These are phyloP conservation scores for Rousettus leschenaultii DNA, from an alignment of 2,113 vertebrate species.

Conservation along the genomic window DNA sequence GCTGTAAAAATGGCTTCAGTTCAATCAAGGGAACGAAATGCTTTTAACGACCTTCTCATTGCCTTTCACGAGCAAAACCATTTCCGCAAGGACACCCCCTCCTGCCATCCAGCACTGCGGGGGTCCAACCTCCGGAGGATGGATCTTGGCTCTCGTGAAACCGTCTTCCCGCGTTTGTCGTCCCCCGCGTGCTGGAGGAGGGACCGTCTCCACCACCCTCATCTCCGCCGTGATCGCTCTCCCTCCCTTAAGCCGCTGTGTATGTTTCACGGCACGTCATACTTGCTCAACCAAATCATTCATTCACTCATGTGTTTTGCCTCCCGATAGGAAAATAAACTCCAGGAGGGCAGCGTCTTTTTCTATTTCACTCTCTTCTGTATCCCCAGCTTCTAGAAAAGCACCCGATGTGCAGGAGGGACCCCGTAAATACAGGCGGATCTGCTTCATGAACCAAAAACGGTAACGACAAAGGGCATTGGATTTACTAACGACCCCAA, in stretches of 20 bases:
- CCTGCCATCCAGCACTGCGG: rapidly evolving
- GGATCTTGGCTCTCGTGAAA: background rate
- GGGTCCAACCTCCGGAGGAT: background rate
- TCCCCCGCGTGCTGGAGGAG: background rate
- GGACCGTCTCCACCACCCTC: rapidly evolving
- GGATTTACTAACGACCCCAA: background rate
- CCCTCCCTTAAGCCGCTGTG: background rate
- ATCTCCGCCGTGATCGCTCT: rapidly evolving
- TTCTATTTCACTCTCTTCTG: background rate
- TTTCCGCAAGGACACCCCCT: background rate
- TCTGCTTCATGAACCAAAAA: background rate
- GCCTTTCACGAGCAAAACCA: background rate
- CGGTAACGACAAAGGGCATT: background rate
- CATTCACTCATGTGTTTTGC: background rate
- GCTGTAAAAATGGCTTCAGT: background rate
- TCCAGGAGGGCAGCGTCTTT: background rate
- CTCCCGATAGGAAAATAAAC: background rate
- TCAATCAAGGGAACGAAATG: background rate
- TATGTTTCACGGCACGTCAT: background rate
- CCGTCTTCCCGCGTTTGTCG: rapidly evolving
- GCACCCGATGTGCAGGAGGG: too few species aligned
- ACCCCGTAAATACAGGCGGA: background rate
- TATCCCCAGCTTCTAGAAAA: background rate
- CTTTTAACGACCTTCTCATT: background rate
- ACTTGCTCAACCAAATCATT: background rate